phyloP scores from a whole-genome alignment of 1,140 invertebrate genomes.

The Pachypeltis micranthus region DNA sequence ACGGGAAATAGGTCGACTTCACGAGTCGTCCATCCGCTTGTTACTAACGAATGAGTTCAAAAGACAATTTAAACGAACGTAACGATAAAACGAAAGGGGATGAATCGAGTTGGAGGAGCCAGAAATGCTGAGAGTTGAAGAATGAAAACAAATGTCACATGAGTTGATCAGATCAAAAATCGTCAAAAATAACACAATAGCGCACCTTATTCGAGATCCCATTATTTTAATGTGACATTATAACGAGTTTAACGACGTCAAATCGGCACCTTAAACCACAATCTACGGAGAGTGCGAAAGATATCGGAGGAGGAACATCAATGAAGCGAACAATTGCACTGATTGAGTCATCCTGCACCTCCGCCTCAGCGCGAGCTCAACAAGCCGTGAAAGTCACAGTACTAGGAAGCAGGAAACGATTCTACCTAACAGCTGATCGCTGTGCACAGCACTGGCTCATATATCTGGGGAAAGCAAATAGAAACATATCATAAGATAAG shows the following conservation, averaged over 20 bases:
- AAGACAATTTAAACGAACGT: not conserved
- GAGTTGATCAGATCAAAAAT: not conserved
- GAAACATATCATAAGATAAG: too few species aligned
- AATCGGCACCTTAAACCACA: not conserved
- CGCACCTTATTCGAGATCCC: slow-evolving; percentile 8
- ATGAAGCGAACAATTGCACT: not conserved
- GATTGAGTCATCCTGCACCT: not conserved
- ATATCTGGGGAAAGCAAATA: too few species aligned
- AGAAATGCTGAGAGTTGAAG: not conserved
- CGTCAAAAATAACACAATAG: not conserved
- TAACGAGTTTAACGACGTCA: not conserved
- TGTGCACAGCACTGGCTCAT: too few species aligned
- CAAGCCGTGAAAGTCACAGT: not conserved
- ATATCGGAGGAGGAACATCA: not conserved
- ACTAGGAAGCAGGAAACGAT: not conserved
- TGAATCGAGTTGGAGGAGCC: not conserved
- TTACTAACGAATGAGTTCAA: not conserved
- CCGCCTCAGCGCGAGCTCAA: not conserved
- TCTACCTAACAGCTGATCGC: not conserved
- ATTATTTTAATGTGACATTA: not conserved
- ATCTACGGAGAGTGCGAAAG: not conserved
- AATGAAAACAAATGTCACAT: not conserved
- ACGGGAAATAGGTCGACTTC: not conserved
- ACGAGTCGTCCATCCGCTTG: not conserved
- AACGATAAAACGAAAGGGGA: not conserved